Conservation (phyloP, 2,113 vertebrate species). For the Cisticola juncidis region DNA sequence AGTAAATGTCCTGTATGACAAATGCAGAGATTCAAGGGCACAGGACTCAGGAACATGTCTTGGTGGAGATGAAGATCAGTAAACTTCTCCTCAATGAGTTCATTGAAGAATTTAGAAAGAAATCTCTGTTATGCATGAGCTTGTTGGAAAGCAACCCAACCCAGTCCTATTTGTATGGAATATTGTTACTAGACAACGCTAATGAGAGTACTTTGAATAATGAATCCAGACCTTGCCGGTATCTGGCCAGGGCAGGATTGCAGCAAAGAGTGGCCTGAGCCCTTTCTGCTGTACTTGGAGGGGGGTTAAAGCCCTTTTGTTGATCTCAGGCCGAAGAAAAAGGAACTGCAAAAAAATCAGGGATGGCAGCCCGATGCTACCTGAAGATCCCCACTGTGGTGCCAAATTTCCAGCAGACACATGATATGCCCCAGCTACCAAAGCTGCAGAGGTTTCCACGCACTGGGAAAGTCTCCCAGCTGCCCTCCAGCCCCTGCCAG, state of each 20-base stretch:
- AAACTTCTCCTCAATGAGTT: neutral
- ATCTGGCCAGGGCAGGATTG: neutral
- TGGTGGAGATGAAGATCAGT: neutral
- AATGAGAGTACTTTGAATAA: neutral
- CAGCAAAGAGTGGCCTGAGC: neutral
- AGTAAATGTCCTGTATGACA: neutral
- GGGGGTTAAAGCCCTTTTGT: rapidly evolving
- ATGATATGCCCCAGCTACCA: rapidly evolving
- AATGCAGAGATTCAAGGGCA: neutral
- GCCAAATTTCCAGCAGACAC: neutral
- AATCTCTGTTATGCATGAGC: neutral
- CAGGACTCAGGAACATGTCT: neutral
- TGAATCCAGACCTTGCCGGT: neutral
- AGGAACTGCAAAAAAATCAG: neutral
- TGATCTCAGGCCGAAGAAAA: neutral
- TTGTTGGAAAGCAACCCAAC: neutral
- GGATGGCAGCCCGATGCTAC: rapidly evolving
- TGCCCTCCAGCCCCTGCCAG: no score
- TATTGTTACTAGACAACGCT: neutral
- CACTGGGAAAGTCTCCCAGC: rapidly evolving
- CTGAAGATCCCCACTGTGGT: rapidly evolving
- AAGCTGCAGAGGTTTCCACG: neutral
- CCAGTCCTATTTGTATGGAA: neutral
- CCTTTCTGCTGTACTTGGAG: neutral
- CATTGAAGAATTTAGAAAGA: neutral